Evolutionary conservation across 2,888 invertebrate genomes (phyloP), one percentile per base, ranked within the genome.

Genomic region (Tipula helvola): DNA sequence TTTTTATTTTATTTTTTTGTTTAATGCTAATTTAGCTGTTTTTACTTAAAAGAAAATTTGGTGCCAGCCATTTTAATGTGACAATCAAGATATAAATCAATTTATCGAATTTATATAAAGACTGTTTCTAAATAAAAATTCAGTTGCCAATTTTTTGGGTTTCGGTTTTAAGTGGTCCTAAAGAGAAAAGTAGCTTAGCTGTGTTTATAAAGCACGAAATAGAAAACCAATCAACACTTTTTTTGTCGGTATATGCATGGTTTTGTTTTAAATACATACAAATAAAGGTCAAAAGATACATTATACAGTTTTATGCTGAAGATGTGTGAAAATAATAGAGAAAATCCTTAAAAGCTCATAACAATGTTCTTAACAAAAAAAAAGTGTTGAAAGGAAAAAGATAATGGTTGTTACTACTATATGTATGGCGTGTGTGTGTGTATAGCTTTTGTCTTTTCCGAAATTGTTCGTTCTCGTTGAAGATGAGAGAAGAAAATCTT

Each of bases 21-120:
- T 71, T 71, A 71, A 71, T 71, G 71, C 71, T 71, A 71, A 71
- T 71, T 71, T 71, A 71, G 71, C 71, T 71, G 71, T 71, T 71
- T 71, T 71, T 71, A 71, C 71, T 71, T 71, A 71, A 71, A 28
- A 71, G 10, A 1, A 71, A 71, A 71, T 28, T 71, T 71, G 71
- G 71, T 71, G 71, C 71, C 71, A 71, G 28, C 71, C 71, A 71
- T 71, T 71, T 71, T 71, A 71, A 71, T 71, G 71, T 71, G 71
- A 71, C 71, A 71, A 71, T 71, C 28, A 71, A 7, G 71, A 71
- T 71, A 71, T 71, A 71, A 71, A 71, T 71, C 71, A 71, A 71
- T 57, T 57, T 57, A 57, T 57, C 16, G 52, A 57, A 57, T 57
- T 5, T 57, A 57, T 57, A 57, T 71, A 71, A 71, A n/a, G n/a